phyloP scores from a whole-genome alignment of 2,797 vertebrate species.

The Neosalanx taihuensis region DNA sequence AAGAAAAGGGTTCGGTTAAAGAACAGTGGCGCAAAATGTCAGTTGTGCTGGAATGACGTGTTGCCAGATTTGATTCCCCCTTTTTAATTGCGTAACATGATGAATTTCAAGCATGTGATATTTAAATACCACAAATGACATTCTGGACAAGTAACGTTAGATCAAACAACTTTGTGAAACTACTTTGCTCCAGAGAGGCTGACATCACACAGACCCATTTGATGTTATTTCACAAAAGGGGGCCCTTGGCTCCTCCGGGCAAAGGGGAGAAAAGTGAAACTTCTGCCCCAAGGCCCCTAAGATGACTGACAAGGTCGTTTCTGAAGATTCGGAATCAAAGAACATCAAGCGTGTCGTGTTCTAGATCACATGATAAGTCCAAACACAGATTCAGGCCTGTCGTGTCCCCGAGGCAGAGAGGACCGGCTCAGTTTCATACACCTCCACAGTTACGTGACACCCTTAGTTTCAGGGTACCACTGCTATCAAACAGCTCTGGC shows the following conservation, averaged over 20 bases:
- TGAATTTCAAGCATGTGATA: neutral
- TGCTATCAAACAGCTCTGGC: constrained; percentile 57
- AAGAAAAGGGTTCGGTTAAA: neutral
- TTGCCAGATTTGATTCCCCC: neutral
- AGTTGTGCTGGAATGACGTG: neutral
- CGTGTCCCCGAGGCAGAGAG: constrained; percentile 39
- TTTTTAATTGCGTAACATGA: no score
- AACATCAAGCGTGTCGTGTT: constrained; percentile 68
- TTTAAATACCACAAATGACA: no score
- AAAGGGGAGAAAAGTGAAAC: constrained; percentile 30
- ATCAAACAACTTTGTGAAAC: neutral
- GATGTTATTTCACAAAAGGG: constrained; percentile 38
- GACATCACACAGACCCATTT: constrained; percentile 17
- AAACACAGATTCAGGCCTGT: constrained; percentile 53
- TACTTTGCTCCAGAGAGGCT: constrained; percentile 1
- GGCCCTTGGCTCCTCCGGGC: constrained; percentile 25
- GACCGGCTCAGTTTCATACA: constrained; percentile 56
- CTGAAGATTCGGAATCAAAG: constrained; percentile 53
- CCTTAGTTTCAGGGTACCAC: constrained; percentile 45
- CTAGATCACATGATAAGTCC: constrained; percentile 54
- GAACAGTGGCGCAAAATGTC: neutral
- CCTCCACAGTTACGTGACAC: constrained; percentile 60
- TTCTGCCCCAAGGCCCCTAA: constrained; percentile 42
- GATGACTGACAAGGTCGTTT: constrained; percentile 39
- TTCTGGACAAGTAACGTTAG: no score